These are phyloP conservation scores for Phyllotreta striolata DNA, from an alignment of 2,888 invertebrate genomes.

Conservation along the genomic window DNA sequence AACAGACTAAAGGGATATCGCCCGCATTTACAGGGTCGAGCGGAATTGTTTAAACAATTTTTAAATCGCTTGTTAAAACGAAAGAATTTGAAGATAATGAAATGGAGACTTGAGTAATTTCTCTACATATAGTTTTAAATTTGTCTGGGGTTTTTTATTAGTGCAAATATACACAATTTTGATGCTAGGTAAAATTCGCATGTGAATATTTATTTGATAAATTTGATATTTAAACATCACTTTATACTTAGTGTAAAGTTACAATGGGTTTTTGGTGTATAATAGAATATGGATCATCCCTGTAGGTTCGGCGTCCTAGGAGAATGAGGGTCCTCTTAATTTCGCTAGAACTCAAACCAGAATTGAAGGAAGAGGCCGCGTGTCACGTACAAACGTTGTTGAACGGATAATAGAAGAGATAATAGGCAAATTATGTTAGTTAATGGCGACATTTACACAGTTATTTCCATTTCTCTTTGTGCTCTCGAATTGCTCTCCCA, in stretches of 20 bases:
- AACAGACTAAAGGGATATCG: conserved; percentile 45
- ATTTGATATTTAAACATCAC: too few species aligned
- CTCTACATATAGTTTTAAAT: too few species aligned
- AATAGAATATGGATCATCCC: conserved; percentile 4
- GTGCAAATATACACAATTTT: too few species aligned
- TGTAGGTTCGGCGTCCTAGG: conserved; percentile 32
- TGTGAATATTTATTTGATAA: too few species aligned
- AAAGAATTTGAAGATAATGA: too few species aligned
- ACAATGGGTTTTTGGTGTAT: background rate
- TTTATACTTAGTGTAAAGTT: too few species aligned
- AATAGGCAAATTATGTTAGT: conserved; percentile 43
- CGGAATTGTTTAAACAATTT: background rate
- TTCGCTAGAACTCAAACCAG: conserved; percentile 36
- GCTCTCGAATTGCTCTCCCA: conserved; percentile 16
- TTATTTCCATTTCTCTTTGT: conserved; percentile 34
- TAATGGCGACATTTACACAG: conserved; percentile 32
- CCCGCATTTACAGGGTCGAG: conserved; percentile 39
- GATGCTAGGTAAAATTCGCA: too few species aligned
- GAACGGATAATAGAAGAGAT: conserved; percentile 42
- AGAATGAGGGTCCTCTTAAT: conserved; percentile 40
- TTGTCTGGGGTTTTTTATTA: too few species aligned
- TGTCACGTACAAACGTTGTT: conserved; percentile 42
- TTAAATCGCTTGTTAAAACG: too few species aligned
- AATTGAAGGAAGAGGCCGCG: conserved; percentile 37
- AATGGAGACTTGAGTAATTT: too few species aligned